These are phyloP conservation scores for Rhynchomys soricoides DNA, from an alignment of 2,113 vertebrate species.

Conservation along the genomic window DNA sequence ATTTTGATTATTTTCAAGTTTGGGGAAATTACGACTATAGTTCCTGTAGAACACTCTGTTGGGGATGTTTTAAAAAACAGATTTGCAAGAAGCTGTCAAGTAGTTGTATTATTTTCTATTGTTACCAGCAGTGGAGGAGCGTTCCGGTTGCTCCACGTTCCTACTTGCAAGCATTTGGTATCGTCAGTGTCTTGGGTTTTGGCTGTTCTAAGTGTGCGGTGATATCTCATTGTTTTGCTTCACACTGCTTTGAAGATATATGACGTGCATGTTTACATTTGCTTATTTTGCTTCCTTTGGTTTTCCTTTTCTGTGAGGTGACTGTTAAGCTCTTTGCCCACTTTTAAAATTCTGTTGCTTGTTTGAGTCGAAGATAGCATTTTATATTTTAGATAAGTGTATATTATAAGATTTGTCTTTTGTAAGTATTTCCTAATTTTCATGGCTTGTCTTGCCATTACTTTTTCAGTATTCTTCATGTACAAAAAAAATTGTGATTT, in stretches of 20 bases:
- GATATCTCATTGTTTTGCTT: neutral
- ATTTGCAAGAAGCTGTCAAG: neutral
- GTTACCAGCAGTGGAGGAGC: neutral
- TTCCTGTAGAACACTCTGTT: neutral
- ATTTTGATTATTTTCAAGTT: neutral
- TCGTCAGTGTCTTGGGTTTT: neutral
- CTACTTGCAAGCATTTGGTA: neutral
- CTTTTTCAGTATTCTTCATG: neutral
- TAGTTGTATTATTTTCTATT: neutral
- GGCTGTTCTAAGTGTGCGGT: neutral
- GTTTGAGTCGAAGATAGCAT: neutral
- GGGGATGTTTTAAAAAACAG: neutral
- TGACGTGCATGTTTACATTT: neutral
- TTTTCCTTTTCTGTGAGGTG: neutral
- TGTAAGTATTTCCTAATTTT: neutral
- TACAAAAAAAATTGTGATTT: neutral
- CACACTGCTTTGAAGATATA: neutral
- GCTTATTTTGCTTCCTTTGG: neutral
- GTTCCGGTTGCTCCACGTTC: neutral
- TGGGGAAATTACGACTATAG: neutral
- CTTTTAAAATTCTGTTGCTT: neutral
- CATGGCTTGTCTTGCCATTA: neutral
- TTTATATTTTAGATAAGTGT: neutral
- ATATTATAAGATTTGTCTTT: neutral
- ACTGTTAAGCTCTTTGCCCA: neutral